Base-by-base conservation (phyloP, 2,113 vertebrate genomes). In the Miniopterus natalensis region DNA sequence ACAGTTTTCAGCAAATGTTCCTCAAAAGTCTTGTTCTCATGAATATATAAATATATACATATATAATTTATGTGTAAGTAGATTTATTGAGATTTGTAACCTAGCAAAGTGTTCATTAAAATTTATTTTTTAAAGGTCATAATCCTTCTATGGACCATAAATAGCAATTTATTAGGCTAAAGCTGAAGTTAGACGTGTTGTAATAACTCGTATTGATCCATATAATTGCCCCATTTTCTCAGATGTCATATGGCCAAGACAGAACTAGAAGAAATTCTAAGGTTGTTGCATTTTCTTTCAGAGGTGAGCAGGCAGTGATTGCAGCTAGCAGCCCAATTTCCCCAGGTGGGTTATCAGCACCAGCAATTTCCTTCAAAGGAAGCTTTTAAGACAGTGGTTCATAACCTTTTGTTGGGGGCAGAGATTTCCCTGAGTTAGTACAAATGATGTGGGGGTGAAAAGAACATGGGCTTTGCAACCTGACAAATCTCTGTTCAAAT, bases 1-100 rank as follows among this genome's bases (percentile, higher is more conserved):
- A 49, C 61, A 84, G 55, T 94, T 96, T 96, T 92, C 59, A 74
- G 29, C n/a, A 84, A 95, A 77, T 81, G 77, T 95, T 96, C 93
- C 66, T 49, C 85, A 29, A 96, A 97, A 97, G 23, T 59, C 47
- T 95, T 96, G 51, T 92, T 88, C 88, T 97, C 77, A 96, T 94
- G 70, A 96, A 94, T 95, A 96, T 65, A 97, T 81, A 97, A 85
- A 93, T 85, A 94, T 45, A 80, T 86, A 85, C 77, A 89, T 84
- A 87, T 83, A 92, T 75, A 75, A 94, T 93, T 94, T 89, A 90
- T 78, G 81, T 65, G 51, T 96, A 91, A 95, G 88, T 91, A 94
- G 73, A 93, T 94, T 94, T 95, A 90, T 85, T 88, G 91, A 96
- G 53, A 96, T 91, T 65, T 94, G 83, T 91, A 94, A 88, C 85